Conservation (phyloP, 2,113 vertebrate genomes). For the Cranoglanis bouderius region DNA sequence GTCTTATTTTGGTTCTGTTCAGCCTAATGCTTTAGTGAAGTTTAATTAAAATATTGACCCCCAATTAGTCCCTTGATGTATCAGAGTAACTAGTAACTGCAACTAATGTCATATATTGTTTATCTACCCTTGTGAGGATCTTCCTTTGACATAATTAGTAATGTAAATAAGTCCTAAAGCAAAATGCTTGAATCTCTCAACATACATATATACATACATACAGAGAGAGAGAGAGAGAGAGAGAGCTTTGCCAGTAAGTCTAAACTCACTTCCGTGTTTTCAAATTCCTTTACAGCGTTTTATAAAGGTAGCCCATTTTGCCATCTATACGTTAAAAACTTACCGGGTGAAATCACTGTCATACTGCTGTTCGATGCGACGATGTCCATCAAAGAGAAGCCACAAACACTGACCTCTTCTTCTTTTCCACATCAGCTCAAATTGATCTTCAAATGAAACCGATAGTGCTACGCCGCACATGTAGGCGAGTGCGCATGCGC, state of each 20-base stretch:
- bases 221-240: not conserved
- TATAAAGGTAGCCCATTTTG: not conserved
- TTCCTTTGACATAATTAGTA: not conserved
- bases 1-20: not conserved
- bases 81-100: not conserved
- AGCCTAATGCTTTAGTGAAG: not conserved
- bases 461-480: not conserved
- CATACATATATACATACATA: not conserved
- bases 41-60: not conserved
- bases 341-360: slow-evolving; percentile 29
- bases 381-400: slow-evolving; percentile 10
- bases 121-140: not conserved
- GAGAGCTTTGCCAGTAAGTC: not conserved
- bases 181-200: not conserved
- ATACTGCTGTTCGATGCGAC: not conserved
- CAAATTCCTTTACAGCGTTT: not conserved
- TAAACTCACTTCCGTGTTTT: slow-evolving; percentile 25
- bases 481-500: slow-evolving; percentile 60
- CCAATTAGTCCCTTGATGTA: not conserved
- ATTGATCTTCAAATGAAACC: not conserved
- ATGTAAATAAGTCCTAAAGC: not conserved
- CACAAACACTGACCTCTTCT: not conserved
- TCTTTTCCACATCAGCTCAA: not conserved
- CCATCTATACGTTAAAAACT: not conserved
- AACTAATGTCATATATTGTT: not conserved